phyloP scores from a whole-genome alignment of 2,888 invertebrate species.

The Schizaphis graminum region DNA sequence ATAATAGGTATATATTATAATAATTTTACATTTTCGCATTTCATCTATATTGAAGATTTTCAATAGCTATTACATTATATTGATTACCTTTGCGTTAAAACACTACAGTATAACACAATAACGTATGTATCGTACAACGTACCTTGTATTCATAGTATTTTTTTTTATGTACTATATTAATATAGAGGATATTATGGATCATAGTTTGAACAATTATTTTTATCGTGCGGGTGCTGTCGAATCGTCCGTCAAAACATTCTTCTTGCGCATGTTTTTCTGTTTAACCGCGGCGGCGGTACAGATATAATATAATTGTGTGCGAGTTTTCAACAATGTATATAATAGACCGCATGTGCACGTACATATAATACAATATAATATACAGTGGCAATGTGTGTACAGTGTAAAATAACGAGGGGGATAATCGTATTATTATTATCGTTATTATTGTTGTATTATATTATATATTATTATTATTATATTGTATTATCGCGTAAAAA shows the following conservation, averaged over 20 bases:
- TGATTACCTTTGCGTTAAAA: too few relatives aligned
- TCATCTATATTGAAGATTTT: too few relatives aligned
- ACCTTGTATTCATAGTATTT: neutral
- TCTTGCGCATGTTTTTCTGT: constrained; percentile 2
- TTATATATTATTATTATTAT: neutral
- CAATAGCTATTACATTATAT: too few relatives aligned
- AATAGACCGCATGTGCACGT: neutral
- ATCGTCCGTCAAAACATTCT: constrained; percentile 52
- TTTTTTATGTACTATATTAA: neutral
- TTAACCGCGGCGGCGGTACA: neutral
- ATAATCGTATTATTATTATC: constrained; percentile 39
- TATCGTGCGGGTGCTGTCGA: neutral
- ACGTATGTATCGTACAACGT: neutral
- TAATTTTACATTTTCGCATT: too few relatives aligned
- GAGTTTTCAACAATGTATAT: constrained; percentile 26
- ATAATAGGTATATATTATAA: too few relatives aligned
- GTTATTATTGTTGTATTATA: constrained; percentile 29
- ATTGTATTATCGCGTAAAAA: constrained; percentile 44
- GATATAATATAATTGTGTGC: constrained; percentile 21
- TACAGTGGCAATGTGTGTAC: neutral
- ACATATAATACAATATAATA: constrained; percentile 8
- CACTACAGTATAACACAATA: neutral
- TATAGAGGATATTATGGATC: neutral
- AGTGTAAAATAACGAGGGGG: constrained; percentile 59
- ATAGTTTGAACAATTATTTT: constrained; percentile 11